Conservation (phyloP, 1,140 invertebrate genomes). For the Parapsyche elsis region DNA sequence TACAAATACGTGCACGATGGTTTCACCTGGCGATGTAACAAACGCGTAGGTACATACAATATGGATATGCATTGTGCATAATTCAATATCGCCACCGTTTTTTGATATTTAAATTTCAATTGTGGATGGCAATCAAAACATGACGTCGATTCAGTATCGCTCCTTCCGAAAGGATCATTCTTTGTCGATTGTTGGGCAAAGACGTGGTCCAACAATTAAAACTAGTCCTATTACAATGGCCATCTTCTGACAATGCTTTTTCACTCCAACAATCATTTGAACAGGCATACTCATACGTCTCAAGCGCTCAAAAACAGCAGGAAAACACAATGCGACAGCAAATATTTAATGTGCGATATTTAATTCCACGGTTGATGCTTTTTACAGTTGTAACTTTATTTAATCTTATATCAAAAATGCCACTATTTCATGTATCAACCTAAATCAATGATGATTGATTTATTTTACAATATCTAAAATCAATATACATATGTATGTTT, state of each 20-base stretch:
- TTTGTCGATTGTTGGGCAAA: conserved; percentile 33
- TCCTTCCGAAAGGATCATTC: conserved; percentile 39
- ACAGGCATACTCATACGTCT: neutral
- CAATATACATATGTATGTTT: no score
- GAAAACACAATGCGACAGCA: no score
- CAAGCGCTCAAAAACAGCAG: neutral
- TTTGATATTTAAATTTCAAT: conserved; percentile 56
- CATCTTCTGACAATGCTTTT: neutral
- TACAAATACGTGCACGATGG: neutral
- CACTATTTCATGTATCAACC: no score
- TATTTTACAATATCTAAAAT: no score
- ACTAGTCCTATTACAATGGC: conserved; percentile 47
- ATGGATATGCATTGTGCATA: neutral
- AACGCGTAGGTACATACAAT: neutral
- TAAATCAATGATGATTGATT: no score
- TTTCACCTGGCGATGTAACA: neutral
- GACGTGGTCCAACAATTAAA: conserved; percentile 51
- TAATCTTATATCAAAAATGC: no score
- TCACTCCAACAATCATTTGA: no score
- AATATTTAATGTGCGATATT: no score
- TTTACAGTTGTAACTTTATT: no score
- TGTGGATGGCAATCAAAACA: conserved; percentile 56
- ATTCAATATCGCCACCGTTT: neutral
- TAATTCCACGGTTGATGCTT: no score
- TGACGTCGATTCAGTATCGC: conserved; percentile 30